These are phyloP conservation scores for Xestobium rufovillosum DNA, from an alignment of 2,888 invertebrate species.

Conservation along the genomic window DNA sequence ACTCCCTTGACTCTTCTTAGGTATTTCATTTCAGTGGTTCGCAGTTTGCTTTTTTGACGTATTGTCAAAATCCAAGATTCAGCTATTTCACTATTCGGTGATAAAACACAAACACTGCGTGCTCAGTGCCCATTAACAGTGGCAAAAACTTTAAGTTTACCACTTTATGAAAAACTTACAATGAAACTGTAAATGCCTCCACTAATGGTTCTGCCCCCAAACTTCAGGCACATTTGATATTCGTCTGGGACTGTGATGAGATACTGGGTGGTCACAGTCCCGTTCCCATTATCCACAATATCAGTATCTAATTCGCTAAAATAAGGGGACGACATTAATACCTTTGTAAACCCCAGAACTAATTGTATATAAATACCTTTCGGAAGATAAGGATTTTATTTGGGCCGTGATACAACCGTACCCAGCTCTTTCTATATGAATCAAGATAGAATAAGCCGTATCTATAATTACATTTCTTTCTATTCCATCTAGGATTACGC, in stretches of 20 bases:
- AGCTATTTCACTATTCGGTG: no score
- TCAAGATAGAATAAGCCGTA: conserved; percentile 72
- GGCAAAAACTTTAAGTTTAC: no score
- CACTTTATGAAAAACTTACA: no score
- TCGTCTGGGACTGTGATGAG: conserved; percentile 70
- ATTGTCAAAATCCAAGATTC: no score
- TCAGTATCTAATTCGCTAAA: conserved; percentile 70
- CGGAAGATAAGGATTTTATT: conserved; percentile 67
- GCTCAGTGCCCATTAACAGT: no score
- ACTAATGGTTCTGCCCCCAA: conserved; percentile 75
- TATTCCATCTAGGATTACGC: conserved; percentile 65
- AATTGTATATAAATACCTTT: conserved; percentile 61
- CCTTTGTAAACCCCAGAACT: no score
- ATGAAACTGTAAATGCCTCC: conserved; percentile 69
- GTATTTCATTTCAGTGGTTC: no score
- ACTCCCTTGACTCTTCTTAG: no score
- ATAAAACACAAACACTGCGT: no score
- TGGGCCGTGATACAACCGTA: conserved; percentile 76
- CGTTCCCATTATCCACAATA: conserved; percentile 77
- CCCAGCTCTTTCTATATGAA: conserved; percentile 74
- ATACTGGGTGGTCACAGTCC: conserved; percentile 73
- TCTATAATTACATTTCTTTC: conserved; percentile 68
- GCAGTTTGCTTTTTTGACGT: no score
- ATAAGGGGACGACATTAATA: conserved; percentile 26
- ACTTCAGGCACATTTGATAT: conserved; percentile 78